These are phyloP conservation scores for Drosophila aldrichi DNA, from an alignment of 2,888 invertebrate genomes.

Conservation along the genomic window DNA sequence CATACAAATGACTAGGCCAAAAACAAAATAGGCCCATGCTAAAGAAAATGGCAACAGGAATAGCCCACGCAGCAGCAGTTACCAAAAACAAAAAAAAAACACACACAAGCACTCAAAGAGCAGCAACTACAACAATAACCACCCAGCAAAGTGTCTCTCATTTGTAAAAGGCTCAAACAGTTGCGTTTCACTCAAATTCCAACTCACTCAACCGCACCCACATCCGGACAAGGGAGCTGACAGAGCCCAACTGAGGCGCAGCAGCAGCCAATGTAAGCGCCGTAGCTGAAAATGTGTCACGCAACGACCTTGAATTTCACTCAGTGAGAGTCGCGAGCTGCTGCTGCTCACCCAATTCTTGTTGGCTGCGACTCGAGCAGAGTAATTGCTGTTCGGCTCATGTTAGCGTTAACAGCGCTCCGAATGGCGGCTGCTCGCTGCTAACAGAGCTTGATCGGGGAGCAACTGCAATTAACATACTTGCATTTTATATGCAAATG, in stretches of 20 bases:
- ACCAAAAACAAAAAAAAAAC: background rate
- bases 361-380: slow-evolving; percentile 24
- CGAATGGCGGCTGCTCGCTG: no score
- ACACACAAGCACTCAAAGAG: no score
- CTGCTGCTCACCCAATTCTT: slow-evolving; percentile 41
- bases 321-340: slow-evolving; percentile 43
- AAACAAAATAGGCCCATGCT: slow-evolving; percentile 48
- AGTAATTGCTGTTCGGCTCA: slow-evolving; percentile 12
- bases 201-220: slow-evolving; percentile 75
- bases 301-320: slow-evolving; percentile 70
- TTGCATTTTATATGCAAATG: background rate
- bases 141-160: slow-evolving; percentile 21
- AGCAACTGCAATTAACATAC: background rate
- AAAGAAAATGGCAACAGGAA: slow-evolving; percentile 27
- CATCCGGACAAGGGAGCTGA: slow-evolving; percentile 28
- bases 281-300: slow-evolving; percentile 74
- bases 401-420: slow-evolving; percentile 24
- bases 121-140: slow-evolving; percentile 15
- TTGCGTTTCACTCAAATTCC: slow-evolving; percentile 28
- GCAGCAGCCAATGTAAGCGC: slow-evolving; percentile 58
- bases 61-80: slow-evolving; percentile 20
- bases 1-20: slow-evolving; percentile 73
- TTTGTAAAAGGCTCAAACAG: slow-evolving; percentile 32
- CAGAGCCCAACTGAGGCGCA: slow-evolving; percentile 30
- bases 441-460: slow-evolving; percentile 13